Evolutionary conservation across 1,140 invertebrate genomes (phyloP).

Genomic region (Saxidomus purpurata): DNA sequence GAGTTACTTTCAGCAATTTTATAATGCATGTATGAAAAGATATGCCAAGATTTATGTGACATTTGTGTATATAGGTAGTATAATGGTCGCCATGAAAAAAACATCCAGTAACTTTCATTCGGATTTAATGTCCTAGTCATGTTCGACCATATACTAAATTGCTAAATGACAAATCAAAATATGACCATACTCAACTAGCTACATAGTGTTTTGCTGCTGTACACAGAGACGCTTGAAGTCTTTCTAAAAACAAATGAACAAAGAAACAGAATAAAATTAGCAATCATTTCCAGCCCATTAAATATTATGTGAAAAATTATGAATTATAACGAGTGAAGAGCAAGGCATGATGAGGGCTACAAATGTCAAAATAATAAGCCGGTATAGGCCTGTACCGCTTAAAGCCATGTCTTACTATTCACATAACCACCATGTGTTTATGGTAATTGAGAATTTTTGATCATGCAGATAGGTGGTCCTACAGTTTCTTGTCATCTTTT

Average conservation of each 20-base stretch:
- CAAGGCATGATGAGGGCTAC: not conserved
- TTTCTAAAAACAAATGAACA: conserved; percentile 26
- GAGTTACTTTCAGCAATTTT: not conserved
- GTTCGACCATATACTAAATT: no score
- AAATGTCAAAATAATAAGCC: conserved; percentile 34
- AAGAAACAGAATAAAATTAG: conserved; percentile 23
- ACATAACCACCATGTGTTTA: conserved; percentile 41
- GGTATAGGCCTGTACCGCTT: not conserved
- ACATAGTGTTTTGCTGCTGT: no score
- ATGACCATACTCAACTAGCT: no score
- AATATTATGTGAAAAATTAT: conserved; percentile 52
- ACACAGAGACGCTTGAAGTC: no score
- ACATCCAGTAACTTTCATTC: no score
- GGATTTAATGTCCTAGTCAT: no score
- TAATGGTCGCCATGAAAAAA: no score
- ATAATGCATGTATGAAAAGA: not conserved
- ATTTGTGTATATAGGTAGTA: no score
- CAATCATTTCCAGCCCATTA: conserved; percentile 43
- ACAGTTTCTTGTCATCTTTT: conserved; percentile 26
- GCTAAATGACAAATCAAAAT: no score
- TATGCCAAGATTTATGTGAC: no score
- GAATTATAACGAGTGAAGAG: not conserved
- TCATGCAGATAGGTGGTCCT: conserved; percentile 36
- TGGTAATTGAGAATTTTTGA: conserved; percentile 50
- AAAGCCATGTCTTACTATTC: not conserved